Conservation (phyloP, 2,888 invertebrate species). For the Campaea margaritaria region DNA sequence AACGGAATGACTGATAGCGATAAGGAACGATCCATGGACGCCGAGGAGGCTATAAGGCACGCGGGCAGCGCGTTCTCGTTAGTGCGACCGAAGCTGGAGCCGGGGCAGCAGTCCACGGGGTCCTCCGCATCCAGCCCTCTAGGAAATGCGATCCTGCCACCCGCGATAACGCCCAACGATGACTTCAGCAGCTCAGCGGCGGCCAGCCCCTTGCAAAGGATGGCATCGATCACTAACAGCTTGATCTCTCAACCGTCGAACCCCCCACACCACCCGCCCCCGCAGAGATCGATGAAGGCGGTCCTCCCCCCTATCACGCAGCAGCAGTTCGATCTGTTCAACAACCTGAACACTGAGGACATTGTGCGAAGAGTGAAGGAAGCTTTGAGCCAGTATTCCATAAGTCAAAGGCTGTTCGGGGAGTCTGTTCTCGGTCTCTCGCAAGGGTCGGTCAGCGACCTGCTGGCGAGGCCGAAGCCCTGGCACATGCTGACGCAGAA, state of each 20-base stretch:
- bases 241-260: constrained; percentile 95
- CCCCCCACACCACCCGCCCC: constrained; percentile 93
- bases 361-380: constrained; percentile 98
- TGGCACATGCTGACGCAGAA: constrained; percentile 99
- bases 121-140: constrained; percentile 94
- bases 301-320: constrained; percentile 99
- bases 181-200: constrained; percentile 93
- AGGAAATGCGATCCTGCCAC: constrained; percentile 94
- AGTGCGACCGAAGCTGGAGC: constrained; percentile 93
- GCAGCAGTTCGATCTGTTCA: constrained; percentile 99
- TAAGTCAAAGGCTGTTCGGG: constrained; percentile 99
- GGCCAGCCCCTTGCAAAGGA: constrained; percentile 97
- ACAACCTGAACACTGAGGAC: constrained; percentile 99
- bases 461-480: constrained; percentile 98
- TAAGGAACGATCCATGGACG: constrained; percentile 86
- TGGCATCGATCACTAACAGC: constrained; percentile 99
- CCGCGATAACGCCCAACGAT: constrained; percentile 92
- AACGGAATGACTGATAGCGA: constrained; percentile 88
- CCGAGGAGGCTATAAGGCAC: constrained; percentile 90
- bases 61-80: constrained; percentile 94
- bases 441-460: constrained; percentile 98
- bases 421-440: constrained; percentile 98
- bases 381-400: constrained; percentile 97
- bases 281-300: constrained; percentile 96
- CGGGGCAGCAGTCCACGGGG: constrained; percentile 90